These are phyloP conservation scores for Hydriomena furcata DNA, from an alignment of 2,888 invertebrate species.

Conservation along the genomic window DNA sequence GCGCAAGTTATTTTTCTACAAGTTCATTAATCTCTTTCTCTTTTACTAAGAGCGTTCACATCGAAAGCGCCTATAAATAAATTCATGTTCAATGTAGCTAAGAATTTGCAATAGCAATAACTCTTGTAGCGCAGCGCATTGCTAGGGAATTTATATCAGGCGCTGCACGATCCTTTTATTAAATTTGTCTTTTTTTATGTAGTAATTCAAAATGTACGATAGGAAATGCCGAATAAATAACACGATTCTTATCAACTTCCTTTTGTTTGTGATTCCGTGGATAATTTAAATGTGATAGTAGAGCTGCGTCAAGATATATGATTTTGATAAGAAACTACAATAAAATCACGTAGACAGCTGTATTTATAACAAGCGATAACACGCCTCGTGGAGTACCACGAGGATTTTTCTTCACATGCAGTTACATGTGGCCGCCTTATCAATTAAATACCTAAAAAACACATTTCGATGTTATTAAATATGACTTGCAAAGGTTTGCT, in stretches of 20 bases:
- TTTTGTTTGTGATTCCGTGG: background rate
- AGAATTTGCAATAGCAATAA: constrained; percentile 20
- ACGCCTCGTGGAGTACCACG: constrained; percentile 7
- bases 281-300: constrained; percentile 1
- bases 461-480: background rate
- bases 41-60: constrained; percentile 6
- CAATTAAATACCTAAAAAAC: background rate
- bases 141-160: constrained; percentile 15
- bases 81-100: constrained; percentile 7
- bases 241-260: background rate
- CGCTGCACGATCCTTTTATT: background rate
- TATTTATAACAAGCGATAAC: constrained; percentile 1
- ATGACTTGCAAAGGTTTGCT: background rate
- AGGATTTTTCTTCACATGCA: constrained; percentile 1
- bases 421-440: constrained; percentile 3
- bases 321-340: constrained; percentile 6
- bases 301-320: background rate
- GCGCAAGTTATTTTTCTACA: background rate
- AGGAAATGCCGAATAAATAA: background rate
- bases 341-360: constrained; percentile 14
- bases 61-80: constrained; percentile 18
- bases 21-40: constrained; percentile 18
- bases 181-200: background rate
- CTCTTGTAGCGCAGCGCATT: constrained; percentile 9
- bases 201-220: too few species aligned